Evolutionary conservation across 2,888 invertebrate species (phyloP).

Genomic region (Andricus quercusramuli): DNA sequence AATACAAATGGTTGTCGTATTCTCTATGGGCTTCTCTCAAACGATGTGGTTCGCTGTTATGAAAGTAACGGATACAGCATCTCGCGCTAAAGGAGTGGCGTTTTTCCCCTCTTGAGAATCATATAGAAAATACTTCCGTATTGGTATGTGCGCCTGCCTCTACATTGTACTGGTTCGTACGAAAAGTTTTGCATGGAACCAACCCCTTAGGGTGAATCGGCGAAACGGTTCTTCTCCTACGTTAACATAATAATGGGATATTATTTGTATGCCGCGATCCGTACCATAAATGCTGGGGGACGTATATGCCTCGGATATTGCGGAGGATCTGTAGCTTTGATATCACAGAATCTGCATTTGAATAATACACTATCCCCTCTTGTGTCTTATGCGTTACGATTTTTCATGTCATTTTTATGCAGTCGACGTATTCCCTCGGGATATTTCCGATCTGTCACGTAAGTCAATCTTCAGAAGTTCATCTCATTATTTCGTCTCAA

Average conservation of each 20-base stretch:
- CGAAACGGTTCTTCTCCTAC: slow-evolving; percentile 37
- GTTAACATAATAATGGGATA: slow-evolving; percentile 64
- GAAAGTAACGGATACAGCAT: slow-evolving; percentile 59
- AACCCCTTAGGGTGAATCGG: slow-evolving; percentile 4
- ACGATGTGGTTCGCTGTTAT: slow-evolving; percentile 60
- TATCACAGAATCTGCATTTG: slow-evolving; percentile 18
- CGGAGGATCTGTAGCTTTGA: not conserved
- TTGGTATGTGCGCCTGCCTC: slow-evolving; percentile 5
- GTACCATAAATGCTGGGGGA: slow-evolving; percentile 6
- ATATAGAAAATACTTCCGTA: slow-evolving; percentile 49
- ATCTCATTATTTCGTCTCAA: not conserved
- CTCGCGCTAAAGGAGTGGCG: not conserved
- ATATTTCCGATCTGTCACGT: slow-evolving; percentile 13
- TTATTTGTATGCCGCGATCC: slow-evolving; percentile 58
- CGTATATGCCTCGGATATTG: slow-evolving; percentile 12
- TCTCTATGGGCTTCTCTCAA: slow-evolving; percentile 57
- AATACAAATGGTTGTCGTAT: slow-evolving; percentile 60
- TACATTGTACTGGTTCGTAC: slow-evolving; percentile 33
- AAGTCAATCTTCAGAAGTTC: not conserved
- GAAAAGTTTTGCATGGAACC: slow-evolving; percentile 26
- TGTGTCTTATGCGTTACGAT: not conserved
- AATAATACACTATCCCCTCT: slow-evolving; percentile 1
- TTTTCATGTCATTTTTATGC: not conserved
- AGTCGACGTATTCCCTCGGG: slow-evolving; percentile 4
- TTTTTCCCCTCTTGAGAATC: slow-evolving; percentile 30